Evolutionary conservation across 2,113 vertebrate species (phyloP).

Genomic region (Ictalurus punctatus): DNA sequence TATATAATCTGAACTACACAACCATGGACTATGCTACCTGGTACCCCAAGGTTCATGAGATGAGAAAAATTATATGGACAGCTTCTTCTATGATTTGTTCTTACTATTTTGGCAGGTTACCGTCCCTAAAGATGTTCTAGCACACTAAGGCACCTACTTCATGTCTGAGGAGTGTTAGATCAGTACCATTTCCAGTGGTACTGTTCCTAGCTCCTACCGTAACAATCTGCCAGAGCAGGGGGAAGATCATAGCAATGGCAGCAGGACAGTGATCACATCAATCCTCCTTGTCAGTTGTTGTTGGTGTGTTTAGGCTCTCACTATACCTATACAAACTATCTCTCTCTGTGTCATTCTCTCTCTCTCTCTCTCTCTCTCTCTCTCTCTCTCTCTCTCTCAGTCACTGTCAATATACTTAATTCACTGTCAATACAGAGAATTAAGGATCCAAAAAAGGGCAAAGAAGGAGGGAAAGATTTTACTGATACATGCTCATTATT

Average conservation of each 20-base stretch:
- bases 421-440: not conserved
- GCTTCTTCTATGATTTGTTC: not conserved
- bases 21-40: not conserved
- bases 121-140: not conserved
- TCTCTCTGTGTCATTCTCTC: not conserved
- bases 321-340: not conserved
- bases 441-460: not conserved
- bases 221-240: not conserved
- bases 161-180: not conserved
- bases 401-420: no score
- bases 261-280: not conserved
- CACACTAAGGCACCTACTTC: not conserved
- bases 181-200: not conserved
- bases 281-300: not conserved
- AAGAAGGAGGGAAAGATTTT: not conserved
- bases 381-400: not conserved
- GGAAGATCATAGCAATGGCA: not conserved
- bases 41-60: not conserved
- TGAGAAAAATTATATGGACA: not conserved
- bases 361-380: not conserved
- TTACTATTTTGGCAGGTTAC: not conserved
- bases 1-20: not conserved
- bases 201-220: no score
- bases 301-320: not conserved
- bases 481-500: slow-evolving; percentile 23